phyloP scores from a whole-genome alignment of 2,113 vertebrate genomes.

The Lota lota region DNA sequence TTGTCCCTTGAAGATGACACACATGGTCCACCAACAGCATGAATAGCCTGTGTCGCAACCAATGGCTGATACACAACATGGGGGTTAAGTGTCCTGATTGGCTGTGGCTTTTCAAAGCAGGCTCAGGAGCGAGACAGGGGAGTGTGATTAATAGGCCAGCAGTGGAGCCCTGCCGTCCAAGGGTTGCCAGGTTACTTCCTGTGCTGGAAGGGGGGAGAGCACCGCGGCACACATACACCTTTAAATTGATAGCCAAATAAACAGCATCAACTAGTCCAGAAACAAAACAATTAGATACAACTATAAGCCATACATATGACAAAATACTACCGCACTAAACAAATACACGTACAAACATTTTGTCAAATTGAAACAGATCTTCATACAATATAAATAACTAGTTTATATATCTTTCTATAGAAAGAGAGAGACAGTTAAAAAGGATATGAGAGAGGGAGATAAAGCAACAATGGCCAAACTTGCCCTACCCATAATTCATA shows the following conservation, averaged over 20 bases:
- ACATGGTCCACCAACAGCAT: constrained; percentile 28
- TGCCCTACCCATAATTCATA: constrained; percentile 18
- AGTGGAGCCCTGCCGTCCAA: constrained; percentile 50
- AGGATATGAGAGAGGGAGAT: not conserved
- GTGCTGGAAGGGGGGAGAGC: constrained; percentile 23
- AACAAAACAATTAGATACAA: not conserved
- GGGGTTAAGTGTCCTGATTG: constrained; percentile 21
- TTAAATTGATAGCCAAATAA: not conserved
- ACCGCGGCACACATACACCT: no score
- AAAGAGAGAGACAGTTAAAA: not conserved
- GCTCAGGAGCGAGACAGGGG: constrained; percentile 31
- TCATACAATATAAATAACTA: not conserved
- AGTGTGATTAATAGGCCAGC: constrained; percentile 50
- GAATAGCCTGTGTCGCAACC: constrained; percentile 37
- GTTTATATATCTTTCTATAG: constrained; percentile 5
- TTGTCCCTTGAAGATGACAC: not conserved
- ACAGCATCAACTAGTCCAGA: not conserved
- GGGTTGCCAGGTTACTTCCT: constrained; percentile 54
- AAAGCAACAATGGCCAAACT: constrained; percentile 10
- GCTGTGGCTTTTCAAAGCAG: constrained; percentile 18
- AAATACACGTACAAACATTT: no score
- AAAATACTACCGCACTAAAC: no score
- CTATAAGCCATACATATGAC: not conserved
- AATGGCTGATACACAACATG: constrained; percentile 24
- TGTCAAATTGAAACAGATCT: constrained; percentile 9